Conservation (phyloP, 2,888 invertebrate species). For the Hololepta plana region DNA sequence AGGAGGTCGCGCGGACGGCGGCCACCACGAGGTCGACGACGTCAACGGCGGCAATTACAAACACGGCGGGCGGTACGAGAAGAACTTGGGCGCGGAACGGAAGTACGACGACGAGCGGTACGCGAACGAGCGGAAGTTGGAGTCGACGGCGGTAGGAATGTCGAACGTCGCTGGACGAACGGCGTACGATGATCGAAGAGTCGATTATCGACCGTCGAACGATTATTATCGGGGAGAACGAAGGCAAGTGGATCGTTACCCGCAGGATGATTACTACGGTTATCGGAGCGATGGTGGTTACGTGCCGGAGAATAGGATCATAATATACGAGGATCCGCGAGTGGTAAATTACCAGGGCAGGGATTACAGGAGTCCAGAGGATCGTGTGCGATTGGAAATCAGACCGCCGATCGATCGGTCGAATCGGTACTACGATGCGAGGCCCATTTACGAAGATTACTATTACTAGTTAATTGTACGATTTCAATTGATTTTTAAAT, state of each 20-base stretch:
- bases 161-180: too few relatives aligned
- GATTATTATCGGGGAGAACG: slow-evolving; percentile 8
- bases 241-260: slow-evolving; percentile 1
- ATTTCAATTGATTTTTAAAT: too few relatives aligned
- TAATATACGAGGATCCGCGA: too few relatives aligned
- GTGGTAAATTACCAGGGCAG: too few relatives aligned
- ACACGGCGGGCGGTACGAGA: slow-evolving; percentile 17
- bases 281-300: slow-evolving; percentile 8
- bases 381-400: too few relatives aligned
- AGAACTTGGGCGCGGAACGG: slow-evolving; percentile 16
- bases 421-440: too few relatives aligned
- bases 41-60: slow-evolving; percentile 14
- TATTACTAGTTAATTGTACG: too few relatives aligned
- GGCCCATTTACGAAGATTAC: too few relatives aligned
- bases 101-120: slow-evolving; percentile 19
- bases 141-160: slow-evolving; percentile 13
- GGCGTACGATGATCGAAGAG: too few relatives aligned
- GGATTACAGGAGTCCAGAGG: too few relatives aligned
- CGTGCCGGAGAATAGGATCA: too few relatives aligned
- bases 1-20: slow-evolving; percentile 15
- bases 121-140: slow-evolving; percentile 16
- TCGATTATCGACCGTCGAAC: slow-evolving; percentile 8
- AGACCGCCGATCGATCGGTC: too few relatives aligned
- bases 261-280: slow-evolving; percentile 8
- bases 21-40: slow-evolving; percentile 11